Evolutionary conservation across 2,888 invertebrate species (phyloP).

Genomic region (Hypolimnas misippus): DNA sequence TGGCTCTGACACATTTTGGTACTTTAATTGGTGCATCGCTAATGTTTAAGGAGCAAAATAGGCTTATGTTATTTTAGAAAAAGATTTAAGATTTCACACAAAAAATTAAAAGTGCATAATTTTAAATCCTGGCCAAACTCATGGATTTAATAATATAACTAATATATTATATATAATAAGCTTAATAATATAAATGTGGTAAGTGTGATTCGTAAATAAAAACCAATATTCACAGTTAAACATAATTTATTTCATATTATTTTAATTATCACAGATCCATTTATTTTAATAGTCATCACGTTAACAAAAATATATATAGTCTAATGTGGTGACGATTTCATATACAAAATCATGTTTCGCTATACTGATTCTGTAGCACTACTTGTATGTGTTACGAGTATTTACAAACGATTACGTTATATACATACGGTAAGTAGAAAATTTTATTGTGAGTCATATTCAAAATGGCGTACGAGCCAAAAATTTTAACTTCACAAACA

Average conservation of each 20-base stretch:
- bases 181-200: too few species aligned
- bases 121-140: too few species aligned
- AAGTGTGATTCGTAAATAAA: too few species aligned
- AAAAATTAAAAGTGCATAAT: too few species aligned
- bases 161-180: too few species aligned
- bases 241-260: conserved; percentile 84
- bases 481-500: conserved; percentile 37
- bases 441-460: conserved; percentile 17
- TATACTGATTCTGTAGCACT: conserved; percentile 45
- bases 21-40: too few species aligned
- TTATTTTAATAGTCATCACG: conserved; percentile 83
- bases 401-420: conserved; percentile 73
- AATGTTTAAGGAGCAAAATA: too few species aligned
- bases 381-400: conserved; percentile 62
- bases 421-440: conserved; percentile 52
- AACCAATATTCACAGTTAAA: conserved; percentile 72
- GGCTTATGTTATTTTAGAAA: too few species aligned
- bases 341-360: conserved; percentile 64
- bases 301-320: conserved; percentile 83
- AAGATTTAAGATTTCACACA: too few species aligned
- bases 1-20: too few species aligned
- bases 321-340: conserved; percentile 70
- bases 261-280: conserved; percentile 84
- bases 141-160: too few species aligned
- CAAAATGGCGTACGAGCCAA: conserved; percentile 17